Base-by-base conservation (phyloP, 2,113 vertebrate genomes). In the Zosterops lateralis region DNA sequence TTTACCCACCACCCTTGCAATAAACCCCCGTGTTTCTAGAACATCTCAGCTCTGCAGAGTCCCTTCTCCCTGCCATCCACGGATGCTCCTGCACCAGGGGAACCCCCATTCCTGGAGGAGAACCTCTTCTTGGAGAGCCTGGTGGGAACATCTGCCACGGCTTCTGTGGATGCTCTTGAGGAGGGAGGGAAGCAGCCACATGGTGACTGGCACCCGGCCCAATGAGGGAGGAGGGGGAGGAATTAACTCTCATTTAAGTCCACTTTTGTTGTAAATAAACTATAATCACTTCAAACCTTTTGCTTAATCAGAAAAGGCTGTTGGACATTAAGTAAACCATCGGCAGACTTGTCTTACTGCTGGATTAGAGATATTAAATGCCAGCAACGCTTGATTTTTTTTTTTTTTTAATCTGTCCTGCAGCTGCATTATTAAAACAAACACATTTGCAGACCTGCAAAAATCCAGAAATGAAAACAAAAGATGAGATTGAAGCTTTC, bases 271-370 rank as follows among this genome's bases (percentile, higher is more conserved):
- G 96, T 96, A 97, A 97, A 96, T 97, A 97, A 97, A 97, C 96
- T 96, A 95, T 97, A 97, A 96, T 96, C 94, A 96, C 95, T 96
- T 97, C 96, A 96, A 96, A 96, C 95, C 94, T 96, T 96, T 96
- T 57, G 87, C 95, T 96, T 97, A 97, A 96, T 97, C 95, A 96
- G 93, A 96, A 96, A 95, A 93, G 95, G 96, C 95, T 97, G 96
- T 84, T 58, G 86, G 79, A 87, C 92, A 96, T 96, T 96, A 94
- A 93, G 94, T 68, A 88, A 96, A 88, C 94, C 76, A 81, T 94
- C 79, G 25, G 84, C 94, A 93, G 92, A 90, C 92, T 85, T 87
- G 92, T 95, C 84, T 94, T 84, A 86, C 91, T 90, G 94, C 89
- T 85, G 96, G 93, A 90, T 93, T 96, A 95, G 91, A 86, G 93